These are phyloP conservation scores for Rhagoletis zephyria DNA, from an alignment of 1,140 invertebrate species.

Conservation along the genomic window DNA sequence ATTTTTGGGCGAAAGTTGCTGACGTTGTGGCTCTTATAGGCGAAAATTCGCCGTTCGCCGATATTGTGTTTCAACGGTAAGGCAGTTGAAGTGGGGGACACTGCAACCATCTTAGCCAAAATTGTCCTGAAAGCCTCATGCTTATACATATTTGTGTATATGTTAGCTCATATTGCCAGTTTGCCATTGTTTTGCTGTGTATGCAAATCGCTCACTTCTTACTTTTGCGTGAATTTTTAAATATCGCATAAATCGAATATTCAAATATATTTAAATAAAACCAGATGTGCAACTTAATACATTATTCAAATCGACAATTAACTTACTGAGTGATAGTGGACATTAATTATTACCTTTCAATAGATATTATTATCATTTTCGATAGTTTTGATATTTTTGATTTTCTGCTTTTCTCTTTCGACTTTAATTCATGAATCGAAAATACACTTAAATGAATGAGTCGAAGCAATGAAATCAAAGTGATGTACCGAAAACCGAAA, in stretches of 20 bases:
- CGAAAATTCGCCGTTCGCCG: too few species aligned
- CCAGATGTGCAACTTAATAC: background rate
- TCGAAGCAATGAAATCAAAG: too few species aligned
- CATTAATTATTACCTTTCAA: conserved; percentile 21
- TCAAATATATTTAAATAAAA: background rate
- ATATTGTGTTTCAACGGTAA: too few species aligned
- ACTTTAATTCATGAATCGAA: background rate
- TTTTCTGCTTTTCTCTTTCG: background rate
- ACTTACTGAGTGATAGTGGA: conserved; percentile 22
- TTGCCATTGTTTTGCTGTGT: background rate
- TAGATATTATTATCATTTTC: background rate
- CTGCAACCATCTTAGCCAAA: too few species aligned
- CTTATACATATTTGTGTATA: background rate
- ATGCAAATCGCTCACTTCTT: conserved; percentile 2
- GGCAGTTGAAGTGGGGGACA: too few species aligned
- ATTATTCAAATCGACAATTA: conserved; percentile 37
- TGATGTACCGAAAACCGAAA: too few species aligned
- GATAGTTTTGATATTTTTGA: background rate
- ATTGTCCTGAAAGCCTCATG: background rate
- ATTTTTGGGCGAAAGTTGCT: too few species aligned
- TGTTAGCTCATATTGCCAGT: background rate
- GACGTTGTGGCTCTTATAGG: too few species aligned
- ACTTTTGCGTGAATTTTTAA: conserved; percentile 43
- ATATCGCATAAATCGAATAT: conserved; percentile 35
- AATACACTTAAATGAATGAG: background rate